Conservation (phyloP, 2,113 vertebrate genomes). For the Phylloscopus trochiloides region DNA sequence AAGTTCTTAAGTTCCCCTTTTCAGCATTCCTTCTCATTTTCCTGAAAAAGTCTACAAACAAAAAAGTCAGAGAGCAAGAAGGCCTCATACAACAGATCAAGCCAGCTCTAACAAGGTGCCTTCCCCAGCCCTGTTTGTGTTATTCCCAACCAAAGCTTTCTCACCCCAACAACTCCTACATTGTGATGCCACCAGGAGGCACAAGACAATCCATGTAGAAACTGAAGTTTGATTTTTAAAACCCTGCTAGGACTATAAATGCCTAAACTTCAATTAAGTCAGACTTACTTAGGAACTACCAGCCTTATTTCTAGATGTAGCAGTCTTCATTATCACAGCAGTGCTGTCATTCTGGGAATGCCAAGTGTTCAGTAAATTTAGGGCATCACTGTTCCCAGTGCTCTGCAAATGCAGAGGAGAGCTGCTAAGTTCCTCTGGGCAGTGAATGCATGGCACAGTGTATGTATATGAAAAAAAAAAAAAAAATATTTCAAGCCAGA, state of each 20-base stretch:
- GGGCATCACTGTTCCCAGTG: not conserved
- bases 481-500: not conserved
- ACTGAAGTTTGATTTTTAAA: not conserved
- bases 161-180: not conserved
- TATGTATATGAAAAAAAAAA: not conserved
- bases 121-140: not conserved
- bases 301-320: not conserved
- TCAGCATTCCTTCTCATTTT: not conserved
- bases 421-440: not conserved
- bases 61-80: not conserved
- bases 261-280: not conserved
- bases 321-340: not conserved
- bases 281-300: not conserved
- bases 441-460: not conserved
- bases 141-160: not conserved
- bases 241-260: not conserved
- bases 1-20: not conserved
- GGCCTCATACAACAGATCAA: not conserved
- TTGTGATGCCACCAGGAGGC: not conserved
- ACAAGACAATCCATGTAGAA: not conserved
- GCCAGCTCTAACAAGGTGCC: not conserved
- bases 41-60: not conserved
- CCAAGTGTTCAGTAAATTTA: not conserved
- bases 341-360: not conserved
- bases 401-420: not conserved